phyloP scores from a whole-genome alignment of 2,797 vertebrate genomes.

The Odontamblyopus lacepedii region DNA sequence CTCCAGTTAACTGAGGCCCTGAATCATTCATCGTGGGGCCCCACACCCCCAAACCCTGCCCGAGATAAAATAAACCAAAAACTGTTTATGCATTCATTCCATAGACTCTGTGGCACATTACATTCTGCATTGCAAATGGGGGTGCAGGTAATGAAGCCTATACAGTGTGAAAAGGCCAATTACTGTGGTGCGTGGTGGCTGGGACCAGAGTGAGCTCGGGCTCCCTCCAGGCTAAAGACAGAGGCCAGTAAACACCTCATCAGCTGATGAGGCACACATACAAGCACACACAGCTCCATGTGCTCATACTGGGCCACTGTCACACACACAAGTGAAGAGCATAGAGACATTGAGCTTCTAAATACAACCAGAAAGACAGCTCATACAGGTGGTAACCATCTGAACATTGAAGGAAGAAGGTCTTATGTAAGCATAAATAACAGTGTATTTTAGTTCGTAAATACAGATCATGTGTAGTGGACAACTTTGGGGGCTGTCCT shows the following conservation, averaged over 20 bases:
- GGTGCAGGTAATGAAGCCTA: slow-evolving; percentile 78
- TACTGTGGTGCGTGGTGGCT: slow-evolving; percentile 71
- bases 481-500: background rate
- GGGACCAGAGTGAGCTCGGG: slow-evolving; percentile 69
- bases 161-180: slow-evolving; percentile 77
- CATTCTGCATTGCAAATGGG: slow-evolving; percentile 79
- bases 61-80: slow-evolving; percentile 55
- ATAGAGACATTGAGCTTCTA: slow-evolving; percentile 4
- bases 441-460: background rate
- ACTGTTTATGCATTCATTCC: slow-evolving; percentile 70
- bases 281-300: slow-evolving; percentile 46
- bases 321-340: slow-evolving; percentile 23
- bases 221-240: slow-evolving; percentile 84
- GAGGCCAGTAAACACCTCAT: slow-evolving; percentile 82
- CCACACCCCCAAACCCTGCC: slow-evolving; percentile 28
- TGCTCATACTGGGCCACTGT: slow-evolving; percentile 38
- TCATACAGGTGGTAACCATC: background rate
- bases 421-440: background rate
- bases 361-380: slow-evolving; percentile 9
- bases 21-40: slow-evolving; percentile 38
- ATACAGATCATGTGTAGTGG: background rate
- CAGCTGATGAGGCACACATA: slow-evolving; percentile 78
- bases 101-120: slow-evolving; percentile 56
- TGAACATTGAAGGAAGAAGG: background rate
- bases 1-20: slow-evolving; percentile 26